Percentiles rank a stretch among this genome's conserved stretches.
Conservation (phyloP, 2,888 invertebrate genomes). For the Fissipunctia ypsillon region DNA sequence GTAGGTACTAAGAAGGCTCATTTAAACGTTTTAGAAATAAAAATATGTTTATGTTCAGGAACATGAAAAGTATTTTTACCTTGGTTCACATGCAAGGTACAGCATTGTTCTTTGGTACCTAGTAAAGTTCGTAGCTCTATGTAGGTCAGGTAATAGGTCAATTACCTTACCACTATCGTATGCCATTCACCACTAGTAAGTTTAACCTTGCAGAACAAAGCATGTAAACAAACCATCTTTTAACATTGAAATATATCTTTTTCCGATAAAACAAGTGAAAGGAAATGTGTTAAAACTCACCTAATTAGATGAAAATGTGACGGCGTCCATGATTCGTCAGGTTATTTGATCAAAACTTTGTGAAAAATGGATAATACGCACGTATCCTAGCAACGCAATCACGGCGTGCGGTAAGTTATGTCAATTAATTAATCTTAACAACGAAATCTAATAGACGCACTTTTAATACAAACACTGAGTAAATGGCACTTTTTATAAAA, state of each 20-base stretch:
- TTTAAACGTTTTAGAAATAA: conserved; percentile 25
- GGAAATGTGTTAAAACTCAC: conserved; percentile 57
- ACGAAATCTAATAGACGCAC: conserved; percentile 13
- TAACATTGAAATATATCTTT: conserved; percentile 1
- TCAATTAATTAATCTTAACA: conserved; percentile 29
- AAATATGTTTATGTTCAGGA: conserved; percentile 19
- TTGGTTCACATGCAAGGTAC: conserved; percentile 25
- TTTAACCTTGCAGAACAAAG: conserved; percentile 70
- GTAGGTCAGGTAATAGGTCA: conserved; percentile 72
- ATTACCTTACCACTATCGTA: conserved; percentile 71
- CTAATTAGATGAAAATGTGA: conserved; percentile 55
- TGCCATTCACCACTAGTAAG: conserved; percentile 64
- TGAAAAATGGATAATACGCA: conserved; percentile 71
- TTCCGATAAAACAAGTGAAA: neutral
- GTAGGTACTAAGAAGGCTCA: neutral
- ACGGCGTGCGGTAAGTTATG: conserved; percentile 54
- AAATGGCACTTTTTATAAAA: neutral
- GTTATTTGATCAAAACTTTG: conserved; percentile 65
- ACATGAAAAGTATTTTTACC: conserved; percentile 40
- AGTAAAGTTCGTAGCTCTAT: conserved; percentile 44
- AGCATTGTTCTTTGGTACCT: conserved; percentile 22
- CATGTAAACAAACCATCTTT: conserved; percentile 70
- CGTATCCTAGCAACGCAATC: conserved; percentile 86
- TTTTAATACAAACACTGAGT: neutral
- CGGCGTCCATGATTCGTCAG: conserved; percentile 60